Conservation (phyloP, 2,113 vertebrate genomes). For the Cyanistes caeruleus region DNA sequence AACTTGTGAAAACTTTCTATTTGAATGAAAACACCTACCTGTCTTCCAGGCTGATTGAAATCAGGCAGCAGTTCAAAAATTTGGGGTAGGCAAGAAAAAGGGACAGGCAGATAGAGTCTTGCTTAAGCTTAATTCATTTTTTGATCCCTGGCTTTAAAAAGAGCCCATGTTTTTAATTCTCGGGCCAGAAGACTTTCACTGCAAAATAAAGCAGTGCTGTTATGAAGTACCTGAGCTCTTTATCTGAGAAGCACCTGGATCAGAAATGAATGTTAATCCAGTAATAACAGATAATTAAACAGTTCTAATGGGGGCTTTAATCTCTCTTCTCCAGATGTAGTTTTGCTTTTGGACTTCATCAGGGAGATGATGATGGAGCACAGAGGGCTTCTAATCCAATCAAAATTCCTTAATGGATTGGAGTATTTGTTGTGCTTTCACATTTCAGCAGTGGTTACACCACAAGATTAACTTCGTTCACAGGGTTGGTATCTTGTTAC, state of each 20-base stretch:
- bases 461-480: not conserved
- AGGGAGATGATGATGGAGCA: slow-evolving; percentile 4
- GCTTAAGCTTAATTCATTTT: not conserved
- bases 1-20: not conserved
- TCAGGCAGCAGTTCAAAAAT: not conserved
- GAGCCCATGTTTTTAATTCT: not conserved
- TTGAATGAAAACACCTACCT: not conserved
- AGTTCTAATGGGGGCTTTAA: not conserved
- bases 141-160: not conserved
- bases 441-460: not conserved
- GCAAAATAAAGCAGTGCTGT: not conserved
- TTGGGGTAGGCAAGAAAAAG: not conserved
- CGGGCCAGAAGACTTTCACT: not conserved
- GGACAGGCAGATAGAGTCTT: not conserved
- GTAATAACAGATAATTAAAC: slow-evolving; percentile 41
- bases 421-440: not conserved
- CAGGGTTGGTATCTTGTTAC: not conserved
- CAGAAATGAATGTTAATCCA: slow-evolving; percentile 20
- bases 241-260: slow-evolving; percentile 34
- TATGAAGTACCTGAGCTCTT: not conserved
- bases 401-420: not conserved
- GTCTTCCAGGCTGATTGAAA: not conserved
- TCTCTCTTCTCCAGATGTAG: slow-evolving; percentile 31
- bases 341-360: not conserved
- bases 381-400: slow-evolving; percentile 31